A percentile compares a stretch with the other conserved stretches of the same genome.
phyloP scores from a whole-genome alignment of 2,797 vertebrate genomes.

The Erithacus rubecula region DNA sequence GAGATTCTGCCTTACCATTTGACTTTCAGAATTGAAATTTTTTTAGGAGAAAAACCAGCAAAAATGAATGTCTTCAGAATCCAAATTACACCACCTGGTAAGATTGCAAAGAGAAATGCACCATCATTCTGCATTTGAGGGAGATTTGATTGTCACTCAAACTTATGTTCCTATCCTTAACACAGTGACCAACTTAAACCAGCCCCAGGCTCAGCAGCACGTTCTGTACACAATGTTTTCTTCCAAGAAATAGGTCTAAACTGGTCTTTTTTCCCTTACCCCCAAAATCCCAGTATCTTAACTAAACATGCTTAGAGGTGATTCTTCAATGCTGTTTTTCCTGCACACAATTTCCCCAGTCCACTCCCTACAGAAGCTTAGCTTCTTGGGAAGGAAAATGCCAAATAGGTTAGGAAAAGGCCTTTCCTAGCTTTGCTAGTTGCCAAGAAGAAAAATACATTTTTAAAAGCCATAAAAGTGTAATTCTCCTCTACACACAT shows the following conservation, averaged over 20 bases:
- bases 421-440: constrained; percentile 43
- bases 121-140: background rate
- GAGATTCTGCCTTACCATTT: background rate
- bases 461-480: constrained; percentile 63
- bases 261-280: background rate
- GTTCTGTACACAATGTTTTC: background rate
- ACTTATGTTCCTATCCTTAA: background rate
- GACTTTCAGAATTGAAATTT: background rate
- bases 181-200: background rate
- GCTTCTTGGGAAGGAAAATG: background rate
- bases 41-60: background rate
- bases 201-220: background rate
- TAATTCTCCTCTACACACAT: constrained; percentile 52
- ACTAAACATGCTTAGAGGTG: background rate
- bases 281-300: background rate
- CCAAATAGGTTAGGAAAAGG: constrained; percentile 32
- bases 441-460: constrained; percentile 65
- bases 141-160: background rate
- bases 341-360: background rate
- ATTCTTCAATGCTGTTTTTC: background rate
- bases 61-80: background rate
- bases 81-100: background rate
- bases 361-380: background rate
- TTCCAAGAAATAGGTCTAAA: background rate
- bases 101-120: background rate